A percentile compares a stretch with the other conserved stretches of the same genome.
These are phyloP conservation scores for Eledone cirrhosa DNA, from an alignment of 2,888 invertebrate species.

Conservation along the genomic window DNA sequence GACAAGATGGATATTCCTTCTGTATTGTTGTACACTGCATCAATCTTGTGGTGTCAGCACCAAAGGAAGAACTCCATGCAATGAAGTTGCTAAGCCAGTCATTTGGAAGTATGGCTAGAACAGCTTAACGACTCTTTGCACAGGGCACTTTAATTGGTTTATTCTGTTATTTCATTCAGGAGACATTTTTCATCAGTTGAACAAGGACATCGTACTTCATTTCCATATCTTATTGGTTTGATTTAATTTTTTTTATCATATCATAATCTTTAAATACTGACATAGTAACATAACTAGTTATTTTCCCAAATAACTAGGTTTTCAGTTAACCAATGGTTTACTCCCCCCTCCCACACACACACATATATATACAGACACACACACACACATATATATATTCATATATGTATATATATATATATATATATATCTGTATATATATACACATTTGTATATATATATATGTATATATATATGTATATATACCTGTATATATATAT, in stretches of 20 bases:
- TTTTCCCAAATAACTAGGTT: not conserved
- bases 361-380: not conserved
- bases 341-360: no score
- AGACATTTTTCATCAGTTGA: not conserved
- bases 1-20: no score
- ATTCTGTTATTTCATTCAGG: slow-evolving; percentile 10
- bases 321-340: not conserved
- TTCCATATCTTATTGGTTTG: not conserved
- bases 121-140: slow-evolving; percentile 28
- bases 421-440: not conserved
- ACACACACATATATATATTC: not conserved
- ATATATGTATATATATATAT: not conserved
- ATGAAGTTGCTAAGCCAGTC: slow-evolving; percentile 30
- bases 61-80: slow-evolving; percentile 29
- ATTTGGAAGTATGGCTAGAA: slow-evolving; percentile 16
- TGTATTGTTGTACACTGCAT: no score
- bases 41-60: not conserved
- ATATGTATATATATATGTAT: not conserved
- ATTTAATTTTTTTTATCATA: not conserved
- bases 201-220: not conserved
- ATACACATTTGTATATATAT: not conserved
- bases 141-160: slow-evolving; percentile 29
- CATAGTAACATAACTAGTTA: no score
- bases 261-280: no score
- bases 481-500: not conserved